Base-by-base conservation (phyloP, 1,140 invertebrate species). In the Arion vulgaris region DNA sequence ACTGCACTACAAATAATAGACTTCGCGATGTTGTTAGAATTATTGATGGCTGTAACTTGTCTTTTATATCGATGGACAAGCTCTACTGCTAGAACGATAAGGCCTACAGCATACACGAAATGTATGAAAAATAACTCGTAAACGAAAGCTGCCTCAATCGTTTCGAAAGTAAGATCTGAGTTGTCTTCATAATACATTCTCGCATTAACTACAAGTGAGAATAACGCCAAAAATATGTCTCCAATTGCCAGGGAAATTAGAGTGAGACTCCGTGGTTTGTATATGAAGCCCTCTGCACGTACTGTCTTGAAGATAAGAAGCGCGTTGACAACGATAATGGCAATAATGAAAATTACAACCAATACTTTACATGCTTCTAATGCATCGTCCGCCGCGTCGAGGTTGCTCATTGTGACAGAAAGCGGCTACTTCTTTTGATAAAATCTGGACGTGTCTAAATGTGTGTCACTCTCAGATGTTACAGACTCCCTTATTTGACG, bases 91-190 rank as follows among this genome's bases (percentile, higher is more conserved):
- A 72, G 36, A n/a, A 26, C 2, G 41, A 41, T 45, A 23, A 72
- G 41, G 1, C 71, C 41, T 5, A 72, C 71, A 2, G 36, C 71
- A 72, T 72, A 72, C 23, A 72, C 71, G 26, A 72, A 72, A 23
- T 72, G 71, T 39, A 72, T 39, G 36, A 72, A 19, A 41, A 9
- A 45, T 26, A 9, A 2, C 2, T 26, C 1, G 26, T 72, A 72
- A 13, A 39, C 41, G 1, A 2, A 7, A 1, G 36, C 2, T 41
- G 71, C 1, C 26, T 4, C 1, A 72, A 4, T 13, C 13, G 41
- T 41, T 9, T 26, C 23, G 71, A 36, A 72, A 13, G 19, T 19
- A 1, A 41, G 1, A 39, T 41, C 2, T 17, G 36, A 11, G 36
- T 23, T 19, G 36, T 39, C 36, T 17, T 32, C n/a, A 72, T 9